phyloP scores from a whole-genome alignment of 2,888 invertebrate species.

The Coelinius sp. region DNA sequence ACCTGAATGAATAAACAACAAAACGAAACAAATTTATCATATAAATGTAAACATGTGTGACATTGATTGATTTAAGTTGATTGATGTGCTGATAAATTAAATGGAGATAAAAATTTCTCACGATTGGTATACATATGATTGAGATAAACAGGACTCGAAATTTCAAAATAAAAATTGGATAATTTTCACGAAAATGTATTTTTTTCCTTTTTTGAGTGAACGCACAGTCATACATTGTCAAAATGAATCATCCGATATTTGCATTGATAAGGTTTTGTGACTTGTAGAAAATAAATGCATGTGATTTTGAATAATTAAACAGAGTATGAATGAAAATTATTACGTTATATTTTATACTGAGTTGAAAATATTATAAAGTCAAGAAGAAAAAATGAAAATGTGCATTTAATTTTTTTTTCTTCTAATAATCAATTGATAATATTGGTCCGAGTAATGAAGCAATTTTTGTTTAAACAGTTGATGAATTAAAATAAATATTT shows the following conservation, averaged over 20 bases:
- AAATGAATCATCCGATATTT: constrained; percentile 23
- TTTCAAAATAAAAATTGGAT: too few species aligned
- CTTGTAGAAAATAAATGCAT: constrained; percentile 20
- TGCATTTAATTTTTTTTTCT: background rate
- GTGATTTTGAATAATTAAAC: constrained; percentile 20
- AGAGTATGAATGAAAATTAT: constrained; percentile 55
- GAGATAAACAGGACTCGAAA: background rate
- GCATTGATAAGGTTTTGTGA: constrained; percentile 7
- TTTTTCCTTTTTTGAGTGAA: too few species aligned
- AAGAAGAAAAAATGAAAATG: constrained; percentile 4
- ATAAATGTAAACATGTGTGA: constrained; percentile 49
- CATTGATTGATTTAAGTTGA: constrained; percentile 47
- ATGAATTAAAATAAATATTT: constrained; percentile 19
- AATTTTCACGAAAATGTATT: too few species aligned
- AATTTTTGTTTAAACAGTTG: constrained; percentile 7
- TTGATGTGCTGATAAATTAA: constrained; percentile 2
- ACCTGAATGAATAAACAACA: constrained; percentile 45
- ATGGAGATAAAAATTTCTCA: background rate
- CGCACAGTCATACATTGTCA: constrained; percentile 6
- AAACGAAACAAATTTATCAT: constrained; percentile 35
- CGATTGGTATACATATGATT: too few species aligned
- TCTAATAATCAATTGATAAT: constrained; percentile 4
- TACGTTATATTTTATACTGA: constrained; percentile 63
- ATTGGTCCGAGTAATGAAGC: constrained; percentile 13
- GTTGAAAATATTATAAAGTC: constrained; percentile 49